Conservation (phyloP, 2,113 vertebrate species). For the Calyptommatus sinebrachiatus region DNA sequence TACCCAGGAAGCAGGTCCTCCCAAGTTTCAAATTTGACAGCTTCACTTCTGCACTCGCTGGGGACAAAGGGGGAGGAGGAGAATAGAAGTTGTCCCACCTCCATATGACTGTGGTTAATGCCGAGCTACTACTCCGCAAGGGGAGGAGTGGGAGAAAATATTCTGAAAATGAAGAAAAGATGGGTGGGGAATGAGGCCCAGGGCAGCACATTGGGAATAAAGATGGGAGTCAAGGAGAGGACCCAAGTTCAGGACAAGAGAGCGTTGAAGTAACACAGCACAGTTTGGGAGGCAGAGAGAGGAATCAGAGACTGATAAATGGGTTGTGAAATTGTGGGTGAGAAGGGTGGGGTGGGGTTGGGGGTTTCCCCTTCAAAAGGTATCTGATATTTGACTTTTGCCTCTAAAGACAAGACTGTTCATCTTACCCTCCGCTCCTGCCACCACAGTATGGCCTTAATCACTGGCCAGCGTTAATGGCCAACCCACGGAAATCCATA, state of each 20-base stretch:
- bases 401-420: slow-evolving; percentile 31
- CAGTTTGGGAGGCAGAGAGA: background rate
- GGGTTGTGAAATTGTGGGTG: background rate
- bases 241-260: background rate
- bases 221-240: background rate
- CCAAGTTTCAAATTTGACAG: background rate
- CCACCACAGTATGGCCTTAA: slow-evolving; percentile 31
- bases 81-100: background rate
- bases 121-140: background rate
- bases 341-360: background rate
- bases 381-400: slow-evolving; percentile 16
- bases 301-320: background rate
- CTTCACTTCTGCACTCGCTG: background rate
- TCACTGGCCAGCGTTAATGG: slow-evolving; percentile 14
- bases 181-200: background rate
- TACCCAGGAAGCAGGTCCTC: background rate
- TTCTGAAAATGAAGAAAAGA: background rate
- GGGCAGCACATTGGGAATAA: background rate
- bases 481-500: slow-evolving; percentile 21
- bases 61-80: background rate
- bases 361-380: slow-evolving; percentile 1
- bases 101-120: background rate
- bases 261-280: background rate
- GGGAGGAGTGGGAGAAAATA: background rate
- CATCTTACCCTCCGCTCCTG: slow-evolving; percentile 17